Base-by-base conservation (phyloP, 2,888 invertebrate genomes). In the Cybosia mesomella region DNA sequence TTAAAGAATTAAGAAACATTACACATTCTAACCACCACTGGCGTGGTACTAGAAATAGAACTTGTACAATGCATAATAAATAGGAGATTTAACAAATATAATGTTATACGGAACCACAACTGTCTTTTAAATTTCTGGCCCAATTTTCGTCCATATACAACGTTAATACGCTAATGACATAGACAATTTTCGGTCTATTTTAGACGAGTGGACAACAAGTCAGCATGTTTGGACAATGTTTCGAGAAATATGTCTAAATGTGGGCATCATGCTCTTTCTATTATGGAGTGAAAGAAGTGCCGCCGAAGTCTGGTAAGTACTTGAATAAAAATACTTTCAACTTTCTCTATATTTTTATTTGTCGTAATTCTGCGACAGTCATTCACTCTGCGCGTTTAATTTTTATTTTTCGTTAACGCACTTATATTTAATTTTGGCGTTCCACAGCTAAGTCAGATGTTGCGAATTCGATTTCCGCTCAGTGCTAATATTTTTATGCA, bases 111-210 rank as follows among this genome's bases (percentile, higher is more conserved):
- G 65, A 65, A 65, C 58, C 58, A 18, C 21, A 8, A 10, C n/a
- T 22, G 0, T n/a, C 0, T 8, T 28, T 13, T 21, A 10, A 39
- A 13, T 32, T 28, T 58, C 58, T 43, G 32, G n/a, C 21, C 24
- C 54, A 60, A 58, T 49, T 15, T 18, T 58, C 28, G 28, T 58
- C 65, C 49, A 60, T 49, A 32, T 57, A 32, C 43, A n/a, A 57
- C 21, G 55, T 60, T 59, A 54, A 74, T 34, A 64, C 58, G 68
- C 58, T 79, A 79, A 76, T 53, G 36, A 32, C 0, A n/a, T 32
- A 66, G 32, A 70, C 72, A 72, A 70, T 58, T 22, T 28, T 34
- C 64, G 68, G 43, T 62, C 64, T 70, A 69, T 22, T 66, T 76
- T 66, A 70, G 67, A 73, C 58, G 63, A 67, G 67, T 36, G 34